Base-by-base conservation (phyloP, 2,113 vertebrate genomes). In the Okapia johnstoni region DNA sequence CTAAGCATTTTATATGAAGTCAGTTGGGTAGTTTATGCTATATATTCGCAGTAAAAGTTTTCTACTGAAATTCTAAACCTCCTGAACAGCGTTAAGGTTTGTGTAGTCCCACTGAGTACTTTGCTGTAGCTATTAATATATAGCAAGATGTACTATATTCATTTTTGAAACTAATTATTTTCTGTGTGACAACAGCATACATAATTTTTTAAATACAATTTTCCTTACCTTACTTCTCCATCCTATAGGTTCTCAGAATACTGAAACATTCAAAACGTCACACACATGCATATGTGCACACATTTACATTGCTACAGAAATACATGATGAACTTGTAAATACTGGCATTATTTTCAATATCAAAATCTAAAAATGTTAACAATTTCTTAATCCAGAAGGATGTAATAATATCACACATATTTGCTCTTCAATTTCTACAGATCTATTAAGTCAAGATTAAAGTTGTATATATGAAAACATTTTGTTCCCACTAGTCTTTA, bases 401-500 rank as follows among this genome's bases (percentile, higher is more conserved):
- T 48, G 5, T 28, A 57, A 66, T 93, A 54, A 94, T 16, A 76
- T 88, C 73, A 40, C 2, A 11, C 2, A 80, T 3, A 88, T 17
- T 60, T 94, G 5, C 6, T 85, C 30, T 79, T 15, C n/a, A 43
- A 11, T 70, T 61, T 95, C 70, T 66, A 28, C 4, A 63, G 6
- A 57, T 33, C n/a, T 84, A 6, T 12, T 61, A 76, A 96, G 52
- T 46, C 1, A 85, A 97, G 26, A 91, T 80, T 80, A 17, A 60
- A 63, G 50, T 58, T 84, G 2, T 54, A 52, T 60, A 1, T 52
- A 36, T 60, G 40, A 80, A 73, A 46, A 50, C 16, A 83, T 73
- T 87, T 85, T 77, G 61, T 36, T 97, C 92, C 63, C 60, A 95
- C 36, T 83, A 96, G 30, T 63, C 63, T 88, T 96, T 95, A 61